These are phyloP conservation scores for Manacus vitellinus DNA, from an alignment of 2,113 vertebrate species.

Conservation along the genomic window DNA sequence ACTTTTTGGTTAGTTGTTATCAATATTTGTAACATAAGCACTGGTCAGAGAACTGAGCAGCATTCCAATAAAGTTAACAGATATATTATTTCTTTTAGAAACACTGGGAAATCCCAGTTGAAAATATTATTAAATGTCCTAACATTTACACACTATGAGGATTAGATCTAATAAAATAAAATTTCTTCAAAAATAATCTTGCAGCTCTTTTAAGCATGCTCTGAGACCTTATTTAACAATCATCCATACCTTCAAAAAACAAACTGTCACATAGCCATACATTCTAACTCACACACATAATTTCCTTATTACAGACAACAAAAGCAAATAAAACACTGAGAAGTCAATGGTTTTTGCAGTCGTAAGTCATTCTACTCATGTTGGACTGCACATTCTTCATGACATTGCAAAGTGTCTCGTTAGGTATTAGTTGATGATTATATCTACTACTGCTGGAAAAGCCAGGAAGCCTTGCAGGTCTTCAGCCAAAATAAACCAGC, in stretches of 20 bases:
- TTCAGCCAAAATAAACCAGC: slow-evolving; percentile 77
- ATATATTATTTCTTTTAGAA: slow-evolving; percentile 95
- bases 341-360: slow-evolving; percentile 70
- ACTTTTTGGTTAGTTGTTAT: slow-evolving; percentile 98
- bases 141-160: slow-evolving; percentile 97
- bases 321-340: slow-evolving; percentile 61
- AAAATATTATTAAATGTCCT: slow-evolving; percentile 95
- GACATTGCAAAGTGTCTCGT: neutral
- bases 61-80: slow-evolving; percentile 91
- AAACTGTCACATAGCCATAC: slow-evolving; percentile 69
- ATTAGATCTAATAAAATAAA: slow-evolving; percentile 99
- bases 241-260: slow-evolving; percentile 78
- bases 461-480: slow-evolving; percentile 69
- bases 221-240: slow-evolving; percentile 76
- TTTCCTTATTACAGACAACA: slow-evolving; percentile 63
- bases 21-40: slow-evolving; percentile 86
- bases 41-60: slow-evolving; percentile 89
- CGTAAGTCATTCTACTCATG: neutral
- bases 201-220: slow-evolving; percentile 95
- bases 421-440: neutral
- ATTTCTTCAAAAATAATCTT: slow-evolving; percentile 98
- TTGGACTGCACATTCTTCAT: slow-evolving; percentile 51
- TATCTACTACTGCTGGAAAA: slow-evolving; percentile 26
- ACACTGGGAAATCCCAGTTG: slow-evolving; percentile 84
- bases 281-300: slow-evolving; percentile 66